These are phyloP conservation scores for Rousettus madagascariensis DNA, from an alignment of 2,797 vertebrate species.

Conservation along the genomic window DNA sequence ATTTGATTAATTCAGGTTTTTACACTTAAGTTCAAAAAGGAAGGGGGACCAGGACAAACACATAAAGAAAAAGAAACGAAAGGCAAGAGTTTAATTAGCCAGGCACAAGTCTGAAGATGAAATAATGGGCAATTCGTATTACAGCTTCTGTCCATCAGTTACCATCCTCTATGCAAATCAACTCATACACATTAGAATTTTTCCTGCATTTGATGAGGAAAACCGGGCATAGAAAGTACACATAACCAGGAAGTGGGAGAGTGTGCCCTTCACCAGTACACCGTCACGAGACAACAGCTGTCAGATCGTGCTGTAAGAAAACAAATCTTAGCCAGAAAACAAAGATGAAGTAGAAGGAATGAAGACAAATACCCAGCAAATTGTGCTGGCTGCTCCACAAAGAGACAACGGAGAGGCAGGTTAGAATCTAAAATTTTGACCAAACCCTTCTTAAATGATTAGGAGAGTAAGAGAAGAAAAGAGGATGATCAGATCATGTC, in stretches of 20 bases:
- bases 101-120: not conserved
- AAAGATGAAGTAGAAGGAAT: not conserved
- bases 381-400: not conserved
- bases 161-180: not conserved
- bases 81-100: not conserved
- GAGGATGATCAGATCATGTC: not conserved
- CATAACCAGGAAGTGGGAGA: not conserved
- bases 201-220: not conserved
- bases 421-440: not conserved
- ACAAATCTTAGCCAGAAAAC: not conserved
- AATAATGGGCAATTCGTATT: not conserved
- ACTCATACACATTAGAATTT: not conserved
- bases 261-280: not conserved
- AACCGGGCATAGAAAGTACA: not conserved
- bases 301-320: not conserved
- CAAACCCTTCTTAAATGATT: not conserved
- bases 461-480: not conserved
- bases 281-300: not conserved
- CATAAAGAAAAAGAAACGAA: not conserved
- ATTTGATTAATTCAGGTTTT: no score
- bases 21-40: not conserved
- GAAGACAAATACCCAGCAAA: not conserved
- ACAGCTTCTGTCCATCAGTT: not conserved
- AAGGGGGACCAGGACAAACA: not conserved
- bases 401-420: not conserved